Conservation (phyloP, 2,797 vertebrate species). For the Monodelphis domestica region DNA sequence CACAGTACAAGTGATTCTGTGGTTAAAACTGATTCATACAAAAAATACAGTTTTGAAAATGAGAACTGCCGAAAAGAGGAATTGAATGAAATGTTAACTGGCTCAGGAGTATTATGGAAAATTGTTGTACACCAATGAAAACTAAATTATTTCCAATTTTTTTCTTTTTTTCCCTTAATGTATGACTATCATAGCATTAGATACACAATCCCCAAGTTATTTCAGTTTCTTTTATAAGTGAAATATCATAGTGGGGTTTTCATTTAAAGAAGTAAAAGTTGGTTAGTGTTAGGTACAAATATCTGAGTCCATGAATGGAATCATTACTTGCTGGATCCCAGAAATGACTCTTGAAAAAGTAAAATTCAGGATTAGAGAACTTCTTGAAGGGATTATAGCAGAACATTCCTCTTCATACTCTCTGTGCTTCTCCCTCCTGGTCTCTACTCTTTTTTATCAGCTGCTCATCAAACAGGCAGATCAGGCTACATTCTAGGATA, state of each 20-base stretch:
- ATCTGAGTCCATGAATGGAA: not conserved
- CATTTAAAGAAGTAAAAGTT: not conserved
- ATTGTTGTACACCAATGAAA: not conserved
- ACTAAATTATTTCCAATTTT: not conserved
- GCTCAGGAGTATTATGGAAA: not conserved
- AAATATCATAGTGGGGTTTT: not conserved
- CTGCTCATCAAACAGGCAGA: not conserved
- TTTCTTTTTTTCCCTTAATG: not conserved
- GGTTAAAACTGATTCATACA: not conserved
- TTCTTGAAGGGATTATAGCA: not conserved
- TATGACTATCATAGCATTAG: not conserved
- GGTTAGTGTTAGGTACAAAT: not conserved
- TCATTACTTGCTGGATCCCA: not conserved
- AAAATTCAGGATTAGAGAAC: not conserved
- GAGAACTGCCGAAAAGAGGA: not conserved
- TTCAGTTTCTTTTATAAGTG: not conserved
- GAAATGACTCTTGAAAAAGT: not conserved
- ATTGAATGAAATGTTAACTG: not conserved
- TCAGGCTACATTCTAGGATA: not conserved
- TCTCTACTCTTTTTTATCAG: not conserved
- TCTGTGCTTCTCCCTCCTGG: not conserved
- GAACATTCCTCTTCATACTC: not conserved
- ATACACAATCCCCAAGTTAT: not conserved
- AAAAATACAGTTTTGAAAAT: not conserved
- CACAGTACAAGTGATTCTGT: not conserved